Base-by-base conservation (phyloP, 2,797 vertebrate species). In the Danio tinwini region DNA sequence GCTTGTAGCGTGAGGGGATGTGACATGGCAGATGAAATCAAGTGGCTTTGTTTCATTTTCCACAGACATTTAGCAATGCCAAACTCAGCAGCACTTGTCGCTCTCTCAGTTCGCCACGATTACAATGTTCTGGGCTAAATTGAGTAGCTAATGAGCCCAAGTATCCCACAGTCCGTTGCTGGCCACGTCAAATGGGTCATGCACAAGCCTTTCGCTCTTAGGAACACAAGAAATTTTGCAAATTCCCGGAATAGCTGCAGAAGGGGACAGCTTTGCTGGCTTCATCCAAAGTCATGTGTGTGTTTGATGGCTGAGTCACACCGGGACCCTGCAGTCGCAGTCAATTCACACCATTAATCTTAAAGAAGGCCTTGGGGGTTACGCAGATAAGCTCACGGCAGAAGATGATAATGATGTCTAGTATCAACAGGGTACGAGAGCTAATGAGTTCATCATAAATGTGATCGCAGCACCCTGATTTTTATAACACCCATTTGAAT, bases 241-340 rank as follows among this genome's bases (percentile, higher is more conserved):
- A 87, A 87, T 86, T 88, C 88, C 88, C 86, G 85, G 89, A 93
- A 94, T 92, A 92, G 89, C 86, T 88, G 81, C 85, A 89, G 85
- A 90, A 86, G 83, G 89, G 88, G 42, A 69, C 74, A 59, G 68
- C 68, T 72, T 85, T 85, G 84, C 87, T 89, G 84, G 86, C 71
- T 69, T 68, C 17, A 11, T 44, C 61, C 61, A 71, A 37, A 53
- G 76, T 83, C 82, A 68, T 78, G 80, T 56, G 76, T 56, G 76
- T 77, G 82, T 84, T 83, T 85, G 84, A 93, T 86, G 91, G 91
- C 91, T 90, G 90, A 81, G 72, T 90, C 85, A 85, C 75, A 85
- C 78, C 49, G 80, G 87, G 78, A 14, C 71, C 40, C 63, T 75
- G 80, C 83, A 88, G 88, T 82, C 59, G n/a, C 44, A 39, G 44